Base-by-base conservation (phyloP, 2,888 invertebrate genomes). In the Caprella mutica region DNA sequence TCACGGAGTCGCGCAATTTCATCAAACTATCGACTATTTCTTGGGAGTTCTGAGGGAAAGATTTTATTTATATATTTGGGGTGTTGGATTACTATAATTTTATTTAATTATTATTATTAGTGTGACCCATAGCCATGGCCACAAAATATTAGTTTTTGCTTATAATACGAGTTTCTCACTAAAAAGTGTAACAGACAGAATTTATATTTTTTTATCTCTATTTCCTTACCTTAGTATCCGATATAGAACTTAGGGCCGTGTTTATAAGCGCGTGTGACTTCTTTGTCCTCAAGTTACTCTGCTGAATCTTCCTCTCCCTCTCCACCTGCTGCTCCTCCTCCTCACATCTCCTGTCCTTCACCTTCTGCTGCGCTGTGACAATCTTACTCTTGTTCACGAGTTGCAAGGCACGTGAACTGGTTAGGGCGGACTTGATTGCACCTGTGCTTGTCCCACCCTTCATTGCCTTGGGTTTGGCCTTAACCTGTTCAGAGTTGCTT, bases 301-400 rank as follows among this genome's bases (percentile, higher is more conserved):
- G 58, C 5, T 52, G 57, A 14, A 55, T 56, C 40, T 58, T 52
- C 14, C 60, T 29, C 38, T 64, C 56, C 26, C 57, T 52, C 12
- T 55, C 64, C 39, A 55, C 59, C 5, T 57, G 51, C 19, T 54
- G 56, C 30, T 64, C 64, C 17, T 59, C 55, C 35, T 60, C 64
- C 33, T 64, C 64, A 12, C 56, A 54, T 9, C 42, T 46, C 24
- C 56, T 55, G 24, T 64, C 64, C 60, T 64, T 60, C 3, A 60
- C 60, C 48, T 56, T 64, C 44, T 58, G 60, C 35, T 64, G 64
- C 9, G 64, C 64, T 14, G 64, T 58, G 24, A 64, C 60, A 38
- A 64, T 64, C 21, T 61, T 59, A 23, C 60, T 60, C 29, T 64
- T 64, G 33, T 60, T 64, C n/a, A 64, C 56, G 9, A 64, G 52